A percentile compares a stretch with the other conserved stretches of the same genome.
Evolutionary conservation across 2,797 vertebrate genomes (phyloP).

Genomic region (Clangula hyemalis): DNA sequence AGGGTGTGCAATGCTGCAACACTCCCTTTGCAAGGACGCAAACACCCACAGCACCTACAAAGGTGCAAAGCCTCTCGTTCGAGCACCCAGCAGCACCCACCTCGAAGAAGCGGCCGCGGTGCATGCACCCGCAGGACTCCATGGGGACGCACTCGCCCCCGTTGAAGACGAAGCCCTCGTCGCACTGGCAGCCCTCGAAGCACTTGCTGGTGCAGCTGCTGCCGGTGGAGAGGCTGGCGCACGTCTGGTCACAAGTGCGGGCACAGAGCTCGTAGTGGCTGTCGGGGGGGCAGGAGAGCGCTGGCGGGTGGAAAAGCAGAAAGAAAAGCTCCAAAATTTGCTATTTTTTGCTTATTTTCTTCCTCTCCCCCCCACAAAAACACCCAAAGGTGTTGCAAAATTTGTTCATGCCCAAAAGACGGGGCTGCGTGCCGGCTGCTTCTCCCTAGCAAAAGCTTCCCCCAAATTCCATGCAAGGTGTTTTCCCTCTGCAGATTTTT

Average conservation of each 20-base stretch:
- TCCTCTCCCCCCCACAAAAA: no score
- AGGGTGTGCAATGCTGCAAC: no score
- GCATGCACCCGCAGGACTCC: slow-evolving; percentile 78
- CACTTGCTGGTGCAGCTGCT: slow-evolving; percentile 71
- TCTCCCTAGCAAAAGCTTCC: no score
- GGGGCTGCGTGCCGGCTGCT: no score
- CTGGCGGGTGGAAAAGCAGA: slow-evolving; percentile 51
- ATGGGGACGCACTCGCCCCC: slow-evolving; percentile 73
- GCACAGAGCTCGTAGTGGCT: slow-evolving; percentile 84
- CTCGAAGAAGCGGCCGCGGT: slow-evolving; percentile 77
- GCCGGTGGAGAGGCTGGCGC: slow-evolving; percentile 69
- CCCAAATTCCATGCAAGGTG: no score
- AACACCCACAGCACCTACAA: no score
- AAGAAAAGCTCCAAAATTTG: rapidly evolving
- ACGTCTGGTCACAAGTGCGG: slow-evolving; percentile 76
- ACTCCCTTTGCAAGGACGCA: no score
- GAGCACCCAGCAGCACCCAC: slow-evolving; percentile 52
- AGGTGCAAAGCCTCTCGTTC: no score
- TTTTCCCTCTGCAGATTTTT: no score
- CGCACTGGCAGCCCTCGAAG: slow-evolving; percentile 85
- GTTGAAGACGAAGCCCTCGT: slow-evolving; percentile 76
- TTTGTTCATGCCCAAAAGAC: no score
- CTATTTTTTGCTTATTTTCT: background rate
- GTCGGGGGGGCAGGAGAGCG: slow-evolving; percentile 74
- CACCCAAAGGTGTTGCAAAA: no score